Evolutionary conservation across 2,888 invertebrate species (phyloP).

Genomic region (Harpagoxenus sublaevis): DNA sequence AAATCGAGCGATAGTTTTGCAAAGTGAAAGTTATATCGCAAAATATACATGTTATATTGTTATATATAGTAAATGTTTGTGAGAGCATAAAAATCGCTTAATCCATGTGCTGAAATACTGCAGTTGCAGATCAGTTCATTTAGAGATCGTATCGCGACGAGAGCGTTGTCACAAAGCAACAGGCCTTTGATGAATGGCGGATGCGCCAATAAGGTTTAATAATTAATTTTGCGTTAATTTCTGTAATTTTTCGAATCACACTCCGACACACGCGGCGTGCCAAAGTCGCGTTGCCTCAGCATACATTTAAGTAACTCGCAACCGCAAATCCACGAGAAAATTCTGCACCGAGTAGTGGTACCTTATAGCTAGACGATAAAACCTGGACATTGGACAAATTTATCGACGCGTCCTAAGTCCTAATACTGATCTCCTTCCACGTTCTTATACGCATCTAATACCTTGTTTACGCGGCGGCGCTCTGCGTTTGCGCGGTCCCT

Average conservation of each 20-base stretch:
- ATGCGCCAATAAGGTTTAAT: conserved; percentile 13
- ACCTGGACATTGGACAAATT: conserved; percentile 19
- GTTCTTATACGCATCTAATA: not conserved
- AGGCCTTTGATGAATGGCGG: not conserved
- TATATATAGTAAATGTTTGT: not conserved
- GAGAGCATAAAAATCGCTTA: not conserved
- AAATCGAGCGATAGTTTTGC: not conserved
- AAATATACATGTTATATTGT: not conserved
- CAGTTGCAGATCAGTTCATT: not conserved
- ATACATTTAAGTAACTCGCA: conserved; percentile 10
- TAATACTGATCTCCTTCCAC: conserved; percentile 13
- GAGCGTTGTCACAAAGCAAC: too few relatives aligned
- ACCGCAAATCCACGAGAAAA: not conserved
- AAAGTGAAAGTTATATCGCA: not conserved
- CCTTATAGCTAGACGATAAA: not conserved
- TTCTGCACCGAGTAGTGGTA: not conserved
- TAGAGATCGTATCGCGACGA: not conserved
- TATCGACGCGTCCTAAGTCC: not conserved
- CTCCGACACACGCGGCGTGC: not conserved
- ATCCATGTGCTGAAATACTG: not conserved
- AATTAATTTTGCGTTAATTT: conserved; percentile 13
- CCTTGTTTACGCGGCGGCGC: too few relatives aligned
- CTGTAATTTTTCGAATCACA: conserved; percentile 11
- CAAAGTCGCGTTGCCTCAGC: not conserved
- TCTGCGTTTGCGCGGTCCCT: too few relatives aligned